phyloP scores from a whole-genome alignment of 2,888 invertebrate species.

The Hololepta plana region DNA sequence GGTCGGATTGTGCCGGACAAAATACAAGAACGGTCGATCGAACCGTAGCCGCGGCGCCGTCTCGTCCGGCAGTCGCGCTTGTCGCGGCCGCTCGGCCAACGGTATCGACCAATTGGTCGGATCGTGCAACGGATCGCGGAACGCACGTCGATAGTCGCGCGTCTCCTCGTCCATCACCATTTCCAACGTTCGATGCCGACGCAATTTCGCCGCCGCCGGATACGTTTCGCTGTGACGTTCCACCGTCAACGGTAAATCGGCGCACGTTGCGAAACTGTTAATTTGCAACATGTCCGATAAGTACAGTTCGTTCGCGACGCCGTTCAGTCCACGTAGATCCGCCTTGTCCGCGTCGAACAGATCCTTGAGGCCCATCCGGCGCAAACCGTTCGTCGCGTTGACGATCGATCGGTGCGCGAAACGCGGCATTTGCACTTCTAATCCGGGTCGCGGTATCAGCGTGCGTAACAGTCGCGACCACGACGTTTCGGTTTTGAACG shows the following conservation, averaged over 20 bases:
- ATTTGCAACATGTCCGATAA: slow-evolving; percentile 72
- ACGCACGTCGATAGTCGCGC: slow-evolving; percentile 47
- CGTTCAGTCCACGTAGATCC: slow-evolving; percentile 68
- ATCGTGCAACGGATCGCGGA: slow-evolving; percentile 44
- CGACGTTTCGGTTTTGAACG: slow-evolving; percentile 44
- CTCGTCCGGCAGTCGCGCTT: slow-evolving; percentile 49
- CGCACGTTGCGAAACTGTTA: slow-evolving; percentile 70
- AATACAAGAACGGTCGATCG: slow-evolving; percentile 76
- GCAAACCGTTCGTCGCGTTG: slow-evolving; percentile 60
- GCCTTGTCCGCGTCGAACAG: slow-evolving; percentile 59
- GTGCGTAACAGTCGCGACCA: slow-evolving; percentile 60
- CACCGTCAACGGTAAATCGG: slow-evolving; percentile 35
- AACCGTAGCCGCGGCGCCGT: slow-evolving; percentile 60
- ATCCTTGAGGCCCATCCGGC: slow-evolving; percentile 65
- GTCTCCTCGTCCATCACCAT: slow-evolving; percentile 30
- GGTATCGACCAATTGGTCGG: slow-evolving; percentile 37
- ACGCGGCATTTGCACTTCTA: slow-evolving; percentile 70
- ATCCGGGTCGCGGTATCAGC: slow-evolving; percentile 52
- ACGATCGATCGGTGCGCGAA: slow-evolving; percentile 69
- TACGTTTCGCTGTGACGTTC: slow-evolving; percentile 63
- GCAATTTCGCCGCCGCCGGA: slow-evolving; percentile 40
- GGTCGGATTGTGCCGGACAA: slow-evolving; percentile 81
- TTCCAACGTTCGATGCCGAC: slow-evolving; percentile 4
- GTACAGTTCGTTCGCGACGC: slow-evolving; percentile 57
- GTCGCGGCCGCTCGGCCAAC: slow-evolving; percentile 48